Percentiles rank a stretch among this genome's conserved stretches.
Evolutionary conservation across 2,888 invertebrate genomes (phyloP).

Genomic region (Sipunculus nudus): DNA sequence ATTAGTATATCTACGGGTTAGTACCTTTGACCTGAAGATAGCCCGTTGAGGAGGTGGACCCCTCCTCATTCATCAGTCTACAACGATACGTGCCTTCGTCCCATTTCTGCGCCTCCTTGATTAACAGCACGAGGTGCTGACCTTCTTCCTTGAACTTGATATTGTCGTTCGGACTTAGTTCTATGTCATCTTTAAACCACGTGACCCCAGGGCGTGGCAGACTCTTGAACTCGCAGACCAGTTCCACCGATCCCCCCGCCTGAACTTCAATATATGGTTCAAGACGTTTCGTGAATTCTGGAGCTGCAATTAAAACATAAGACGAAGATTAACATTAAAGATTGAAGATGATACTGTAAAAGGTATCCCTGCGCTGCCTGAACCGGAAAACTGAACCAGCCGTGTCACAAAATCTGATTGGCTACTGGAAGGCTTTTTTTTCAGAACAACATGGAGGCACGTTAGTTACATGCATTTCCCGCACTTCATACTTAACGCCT

Average conservation of each 20-base stretch:
- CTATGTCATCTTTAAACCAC: conserved; percentile 40
- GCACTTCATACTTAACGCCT: no score
- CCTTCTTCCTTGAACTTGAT: conserved; percentile 13
- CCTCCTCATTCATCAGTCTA: conserved; percentile 37
- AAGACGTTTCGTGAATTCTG: conserved; percentile 37
- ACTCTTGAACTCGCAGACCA: conserved; percentile 31
- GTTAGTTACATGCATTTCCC: no score
- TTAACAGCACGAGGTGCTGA: not conserved
- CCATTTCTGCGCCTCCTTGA: conserved; percentile 14
- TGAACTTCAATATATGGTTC: conserved; percentile 33
- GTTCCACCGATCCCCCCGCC: conserved; percentile 32
- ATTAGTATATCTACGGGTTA: no score
- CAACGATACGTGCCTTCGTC: conserved; percentile 43
- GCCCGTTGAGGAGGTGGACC: conserved; percentile 39
- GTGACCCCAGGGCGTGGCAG: conserved; percentile 29
- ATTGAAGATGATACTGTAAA: no score
- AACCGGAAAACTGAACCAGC: no score
- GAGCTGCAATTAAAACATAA: conserved; percentile 30
- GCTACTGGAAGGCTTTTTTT: no score
- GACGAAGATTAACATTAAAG: no score
- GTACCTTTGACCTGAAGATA: conserved; percentile 39
- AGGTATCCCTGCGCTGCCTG: no score
- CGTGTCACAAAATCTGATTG: no score
- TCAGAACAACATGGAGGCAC: no score
- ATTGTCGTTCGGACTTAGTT: conserved; percentile 19